These are phyloP conservation scores for Craniophora ligustri DNA, from an alignment of 2,888 invertebrate species.

Conservation along the genomic window DNA sequence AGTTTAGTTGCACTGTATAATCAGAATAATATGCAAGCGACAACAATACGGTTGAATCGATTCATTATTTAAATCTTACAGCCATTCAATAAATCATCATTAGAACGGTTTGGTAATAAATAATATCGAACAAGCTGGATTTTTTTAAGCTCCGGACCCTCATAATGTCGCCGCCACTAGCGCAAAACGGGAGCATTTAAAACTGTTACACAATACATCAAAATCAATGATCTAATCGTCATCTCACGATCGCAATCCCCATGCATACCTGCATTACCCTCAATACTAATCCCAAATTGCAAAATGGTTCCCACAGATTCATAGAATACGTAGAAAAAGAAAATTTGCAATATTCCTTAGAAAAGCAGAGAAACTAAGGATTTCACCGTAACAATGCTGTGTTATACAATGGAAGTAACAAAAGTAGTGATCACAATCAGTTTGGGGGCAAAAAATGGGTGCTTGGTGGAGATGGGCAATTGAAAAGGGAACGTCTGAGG, in stretches of 20 bases:
- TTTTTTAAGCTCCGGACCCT: constrained; percentile 38
- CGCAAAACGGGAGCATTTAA: constrained; percentile 39
- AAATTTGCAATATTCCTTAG: constrained; percentile 78
- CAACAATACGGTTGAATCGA: constrained; percentile 14
- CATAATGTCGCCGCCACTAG: constrained; percentile 22
- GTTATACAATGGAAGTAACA: constrained; percentile 75
- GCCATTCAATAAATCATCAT: constrained; percentile 44
- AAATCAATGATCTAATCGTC: constrained; percentile 50
- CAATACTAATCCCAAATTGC: constrained; percentile 71
- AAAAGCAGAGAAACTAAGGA: constrained; percentile 72
- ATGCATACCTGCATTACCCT: constrained; percentile 50
- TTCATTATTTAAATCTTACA: constrained; percentile 19
- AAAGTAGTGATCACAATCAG: constrained; percentile 81
- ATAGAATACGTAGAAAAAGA: constrained; percentile 68
- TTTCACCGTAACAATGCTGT: constrained; percentile 75
- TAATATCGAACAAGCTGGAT: constrained; percentile 28
- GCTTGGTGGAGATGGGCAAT: constrained; percentile 77
- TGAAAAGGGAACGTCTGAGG: constrained; percentile 78
- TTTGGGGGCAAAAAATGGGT: constrained; percentile 73
- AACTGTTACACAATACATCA: constrained; percentile 53
- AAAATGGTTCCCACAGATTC: constrained; percentile 75
- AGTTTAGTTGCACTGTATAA: not conserved
- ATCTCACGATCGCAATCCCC: constrained; percentile 39
- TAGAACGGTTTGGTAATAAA: constrained; percentile 35
- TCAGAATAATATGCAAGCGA: constrained; percentile 1